These are phyloP conservation scores for Samia ricini DNA, from an alignment of 1,140 invertebrate genomes.

Conservation along the genomic window DNA sequence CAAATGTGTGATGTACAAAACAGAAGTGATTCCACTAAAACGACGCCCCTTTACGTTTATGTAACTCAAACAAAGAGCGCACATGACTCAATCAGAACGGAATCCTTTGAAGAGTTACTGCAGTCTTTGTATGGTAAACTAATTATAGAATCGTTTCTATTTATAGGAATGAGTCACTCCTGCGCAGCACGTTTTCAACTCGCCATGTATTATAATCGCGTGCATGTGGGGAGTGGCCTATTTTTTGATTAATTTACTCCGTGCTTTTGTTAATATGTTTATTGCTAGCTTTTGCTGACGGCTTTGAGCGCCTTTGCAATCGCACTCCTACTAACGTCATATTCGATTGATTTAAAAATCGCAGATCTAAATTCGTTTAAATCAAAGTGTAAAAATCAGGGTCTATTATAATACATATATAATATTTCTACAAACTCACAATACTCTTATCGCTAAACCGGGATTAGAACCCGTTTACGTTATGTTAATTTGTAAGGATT, in stretches of 20 bases:
- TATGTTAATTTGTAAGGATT: no score
- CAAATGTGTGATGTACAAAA: background rate
- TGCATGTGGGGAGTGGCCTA: slow-evolving; percentile 24
- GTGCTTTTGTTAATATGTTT: background rate
- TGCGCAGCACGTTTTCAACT: slow-evolving; percentile 38
- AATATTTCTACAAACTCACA: no score
- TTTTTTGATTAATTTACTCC: slow-evolving; percentile 16
- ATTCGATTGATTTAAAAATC: no score
- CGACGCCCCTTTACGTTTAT: background rate
- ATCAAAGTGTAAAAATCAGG: no score
- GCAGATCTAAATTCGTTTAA: no score
- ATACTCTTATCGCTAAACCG: no score
- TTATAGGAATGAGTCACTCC: slow-evolving; percentile 55
- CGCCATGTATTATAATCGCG: slow-evolving; percentile 35
- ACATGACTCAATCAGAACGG: slow-evolving; percentile 42
- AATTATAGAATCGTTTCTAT: slow-evolving; percentile 48
- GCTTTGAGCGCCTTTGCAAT: no score
- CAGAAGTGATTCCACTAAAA: background rate
- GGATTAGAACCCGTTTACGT: no score
- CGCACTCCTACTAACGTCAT: no score
- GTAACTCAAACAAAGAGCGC: slow-evolving; percentile 3
- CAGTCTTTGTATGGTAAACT: slow-evolving; percentile 40
- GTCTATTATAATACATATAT: no score
- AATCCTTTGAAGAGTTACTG: slow-evolving; percentile 28
- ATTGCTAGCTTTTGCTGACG: background rate